Base-by-base conservation (phyloP, 2,888 invertebrate species). In the Smittia sp. region DNA sequence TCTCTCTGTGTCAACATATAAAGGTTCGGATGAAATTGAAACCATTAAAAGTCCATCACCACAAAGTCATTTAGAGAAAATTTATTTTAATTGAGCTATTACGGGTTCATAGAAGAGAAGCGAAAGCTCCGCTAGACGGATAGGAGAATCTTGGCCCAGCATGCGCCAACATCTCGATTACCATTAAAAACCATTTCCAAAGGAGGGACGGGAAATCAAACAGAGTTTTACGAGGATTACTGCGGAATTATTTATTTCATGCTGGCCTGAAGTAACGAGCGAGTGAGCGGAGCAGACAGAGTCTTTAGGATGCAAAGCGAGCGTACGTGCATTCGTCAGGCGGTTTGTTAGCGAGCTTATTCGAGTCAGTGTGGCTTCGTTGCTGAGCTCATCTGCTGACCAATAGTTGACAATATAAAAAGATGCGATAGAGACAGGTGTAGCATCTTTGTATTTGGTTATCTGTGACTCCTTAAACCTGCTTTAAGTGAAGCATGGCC, bases 61-160 rank as follows among this genome's bases (percentile, higher is more conserved):
- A 68, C 18, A 65, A 67, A 41, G 27, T 22, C 58, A 58, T 58
- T 58, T 58, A 52, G 69, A 24, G 54, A 41, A 69, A 52, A 54
- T 69, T 69, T 69, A 69, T 27, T 69, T 54, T 54, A 69, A 69
- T 69, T 69, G 69, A 69, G 54, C 69, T 9, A 69, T 69, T 69
- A 69, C 69, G 9, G 22, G 58, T 22, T 58, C 7, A 18, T 22
- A 4, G 20, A 7, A 7, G 58, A 54, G 58, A 69, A 69, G 32
- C 46, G 32, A 54, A 69, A 65, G 13, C 9, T 65, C 13, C 18
- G 15, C 15, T 65, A 32, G 22, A 7, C 13, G 11, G 65, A 62
- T 22, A 1, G 20, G 18, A 27, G 63, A 63, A 25, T 22, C 58
- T 18, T 63, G 9, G 22, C 58, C 58, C 58, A 58, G 22, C 20